Evolutionary conservation across 2,888 invertebrate genomes (phyloP).

Genomic region (Dolomedes plantarius): DNA sequence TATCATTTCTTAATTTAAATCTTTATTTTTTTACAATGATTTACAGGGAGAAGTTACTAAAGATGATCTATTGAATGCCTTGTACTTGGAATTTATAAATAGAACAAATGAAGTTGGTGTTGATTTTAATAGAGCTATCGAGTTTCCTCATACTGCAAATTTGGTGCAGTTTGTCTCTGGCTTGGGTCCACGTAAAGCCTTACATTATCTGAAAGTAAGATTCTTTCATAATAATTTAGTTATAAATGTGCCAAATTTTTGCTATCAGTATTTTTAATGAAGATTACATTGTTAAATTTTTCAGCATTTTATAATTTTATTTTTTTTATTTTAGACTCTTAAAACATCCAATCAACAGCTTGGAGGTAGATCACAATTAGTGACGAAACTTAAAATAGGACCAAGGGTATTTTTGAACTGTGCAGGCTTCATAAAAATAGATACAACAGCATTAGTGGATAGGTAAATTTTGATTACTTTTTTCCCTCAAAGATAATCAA

Average conservation of each 20-base stretch:
- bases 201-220: constrained; percentile 84
- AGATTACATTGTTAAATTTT: neutral
- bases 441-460: constrained; percentile 95
- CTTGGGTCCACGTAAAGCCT: constrained; percentile 95
- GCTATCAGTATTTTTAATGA: too few relatives aligned
- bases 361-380: constrained; percentile 95
- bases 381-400: constrained; percentile 97
- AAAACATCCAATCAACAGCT: constrained; percentile 88
- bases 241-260: neutral
- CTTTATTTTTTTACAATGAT: too few relatives aligned
- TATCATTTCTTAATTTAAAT: too few relatives aligned
- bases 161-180: constrained; percentile 98
- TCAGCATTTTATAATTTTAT: neutral
- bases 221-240: neutral
- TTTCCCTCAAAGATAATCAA: too few relatives aligned
- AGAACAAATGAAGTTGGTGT: constrained; percentile 98
- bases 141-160: constrained; percentile 90
- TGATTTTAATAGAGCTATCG: constrained; percentile 94
- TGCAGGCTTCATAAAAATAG: constrained; percentile 99
- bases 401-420: constrained; percentile 99
- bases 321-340: constrained; percentile 80
- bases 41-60: constrained; percentile 81
- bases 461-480: constrained; percentile 77
- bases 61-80: constrained; percentile 89
- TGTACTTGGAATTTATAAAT: constrained; percentile 92